Base-by-base conservation (phyloP, 2,113 vertebrate genomes). In the Halcyon senegalensis region DNA sequence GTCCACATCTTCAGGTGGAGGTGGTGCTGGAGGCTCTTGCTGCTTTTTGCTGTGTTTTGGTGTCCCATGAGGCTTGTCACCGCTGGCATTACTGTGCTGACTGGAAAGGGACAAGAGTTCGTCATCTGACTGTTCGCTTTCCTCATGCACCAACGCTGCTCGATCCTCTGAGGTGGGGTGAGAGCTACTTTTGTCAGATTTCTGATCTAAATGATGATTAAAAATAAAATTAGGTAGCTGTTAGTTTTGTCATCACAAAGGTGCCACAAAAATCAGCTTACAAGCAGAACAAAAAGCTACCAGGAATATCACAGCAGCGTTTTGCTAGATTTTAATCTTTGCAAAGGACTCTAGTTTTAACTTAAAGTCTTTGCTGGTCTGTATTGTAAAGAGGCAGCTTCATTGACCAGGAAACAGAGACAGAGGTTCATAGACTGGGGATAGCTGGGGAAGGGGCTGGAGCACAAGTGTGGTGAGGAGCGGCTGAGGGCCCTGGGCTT, bases 71-170 rank as follows among this genome's bases (percentile, higher is more conserved):
- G 96, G 95, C 68, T 97, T 98, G 90, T 99, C 98, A 2, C 97
- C 97, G 3, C 98, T 99, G 89, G 98, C 96, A 31, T 97, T 98
- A 95, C 99, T 99, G 77, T 99, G 98, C 90, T 99, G 99, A 95
- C 99, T 99, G 81, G 99, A 99, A 79, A 99, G 98, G 25, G 99
- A 99, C 89, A 99, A 98, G 97, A 99, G 99, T 97, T 99, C 99
- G 28, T 99, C 99, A 7, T 99, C 99, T 0, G 99, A 99, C n/a
- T 99, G 99, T 87, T 99, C 99, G 24, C 99, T 99, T 93, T 99
- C 99, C 94, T 99, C 99, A 20, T 98, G 98, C 78, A 98, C 98
- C 12, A 98, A 98, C 12, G 98, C 99, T 62, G 98, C 97, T 21
- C 98, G 98, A 68, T 99, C 98, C 21, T 99, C 99, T 39, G 98